phyloP scores from a whole-genome alignment of 2,888 invertebrate genomes.

The Xestoiulus laeticollis region DNA sequence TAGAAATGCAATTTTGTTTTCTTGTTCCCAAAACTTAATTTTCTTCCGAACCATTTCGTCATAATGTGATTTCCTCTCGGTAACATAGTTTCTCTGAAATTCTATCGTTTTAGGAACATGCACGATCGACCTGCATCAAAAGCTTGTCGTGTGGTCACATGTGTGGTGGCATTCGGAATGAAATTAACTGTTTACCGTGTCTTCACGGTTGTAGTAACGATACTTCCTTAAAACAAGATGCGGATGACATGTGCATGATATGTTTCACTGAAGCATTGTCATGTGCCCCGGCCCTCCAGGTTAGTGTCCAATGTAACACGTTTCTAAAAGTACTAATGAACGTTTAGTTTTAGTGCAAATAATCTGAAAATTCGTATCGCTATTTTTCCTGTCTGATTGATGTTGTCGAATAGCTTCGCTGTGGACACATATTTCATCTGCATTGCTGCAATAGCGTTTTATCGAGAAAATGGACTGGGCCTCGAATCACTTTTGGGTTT shows the following conservation, averaged over 20 bases:
- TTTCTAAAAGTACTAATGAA: neutral
- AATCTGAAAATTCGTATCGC: too few species aligned
- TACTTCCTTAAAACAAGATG: constrained; percentile 82
- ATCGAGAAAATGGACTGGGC: too few species aligned
- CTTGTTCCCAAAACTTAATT: too few species aligned
- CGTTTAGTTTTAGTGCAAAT: too few species aligned
- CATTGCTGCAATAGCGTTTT: too few species aligned
- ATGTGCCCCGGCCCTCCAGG: constrained; percentile 92
- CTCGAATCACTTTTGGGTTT: too few species aligned
- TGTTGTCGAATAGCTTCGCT: too few species aligned
- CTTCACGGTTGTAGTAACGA: constrained; percentile 78
- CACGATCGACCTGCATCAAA: constrained; percentile 82
- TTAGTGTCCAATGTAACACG: constrained; percentile 61
- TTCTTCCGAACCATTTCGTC: too few species aligned
- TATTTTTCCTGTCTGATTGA: too few species aligned
- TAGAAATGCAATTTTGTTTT: too few species aligned
- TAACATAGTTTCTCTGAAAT: neutral
- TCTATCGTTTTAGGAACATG: constrained; percentile 72
- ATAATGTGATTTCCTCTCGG: too few species aligned
- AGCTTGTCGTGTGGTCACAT: constrained; percentile 87
- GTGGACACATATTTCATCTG: too few species aligned
- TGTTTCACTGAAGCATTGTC: constrained; percentile 97
- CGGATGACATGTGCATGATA: constrained; percentile 99
- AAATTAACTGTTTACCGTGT: constrained; percentile 86
- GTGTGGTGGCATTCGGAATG: constrained; percentile 92